Evolutionary conservation across 2,888 invertebrate genomes (phyloP), one percentile per base, ranked within the genome.

Genomic region (Synergus gifuensis): DNA sequence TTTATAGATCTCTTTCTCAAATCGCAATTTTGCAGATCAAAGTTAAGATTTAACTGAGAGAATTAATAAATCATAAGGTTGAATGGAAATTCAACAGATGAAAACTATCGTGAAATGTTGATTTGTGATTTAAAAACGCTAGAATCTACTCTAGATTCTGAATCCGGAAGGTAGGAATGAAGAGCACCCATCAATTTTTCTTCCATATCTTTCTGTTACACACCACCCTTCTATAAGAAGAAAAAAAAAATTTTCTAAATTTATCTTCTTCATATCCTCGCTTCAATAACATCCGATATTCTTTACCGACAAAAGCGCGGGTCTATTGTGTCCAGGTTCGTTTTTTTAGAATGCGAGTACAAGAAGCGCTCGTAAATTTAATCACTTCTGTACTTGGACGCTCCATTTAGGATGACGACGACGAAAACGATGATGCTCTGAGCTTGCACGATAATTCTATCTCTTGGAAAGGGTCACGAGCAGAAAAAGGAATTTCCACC

Each of bases 401-500:
- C 69, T 49, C 69, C 69, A 69, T 69, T 69, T 69, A 49, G 49
- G 69, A 49, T 69, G 49, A 69, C 69, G 46, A 69, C 49, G 28
- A 49, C 49, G 69, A 69, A 69, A 69, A 49, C 69, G 69, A 69
- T 69, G 49, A 69, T 44, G 69, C 49, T 69, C 49, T 69, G 49
- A 69, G 49, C 69, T 49, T 49, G 49, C 46, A 69, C 69, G 69
- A 69, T 69, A 69, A 69, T 69, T 69, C 28, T 49, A 46, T 69
- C 46, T 69, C 44, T 46, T 36, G 16, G 69, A 69, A 69, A 69
- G 69, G 49, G 49, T 54, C 69, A 28, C 46, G 16, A 49, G 49
- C 49, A 69, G 69, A 69, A 69, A 69, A 69, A 49, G 69, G 16
- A 46, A 69, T 69, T 69, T 69, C 69, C 49, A 54, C 69, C 69